These are phyloP conservation scores for Phaonia tiefii DNA, from an alignment of 2,888 invertebrate genomes.

Conservation along the genomic window DNA sequence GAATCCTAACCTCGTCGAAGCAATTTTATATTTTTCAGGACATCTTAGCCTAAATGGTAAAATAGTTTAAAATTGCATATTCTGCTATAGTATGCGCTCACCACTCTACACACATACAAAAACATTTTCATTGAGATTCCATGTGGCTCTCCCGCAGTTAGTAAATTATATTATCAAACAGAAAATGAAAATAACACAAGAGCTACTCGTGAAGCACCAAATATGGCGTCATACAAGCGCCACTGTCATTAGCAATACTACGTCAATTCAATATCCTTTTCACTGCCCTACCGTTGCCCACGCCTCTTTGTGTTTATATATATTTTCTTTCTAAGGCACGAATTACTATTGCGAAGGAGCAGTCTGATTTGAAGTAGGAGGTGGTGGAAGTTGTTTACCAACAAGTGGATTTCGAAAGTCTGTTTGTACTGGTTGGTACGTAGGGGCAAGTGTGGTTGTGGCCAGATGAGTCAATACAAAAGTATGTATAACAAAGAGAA, in stretches of 20 bases:
- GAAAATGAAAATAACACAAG: background rate
- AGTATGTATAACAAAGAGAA: constrained; percentile 62
- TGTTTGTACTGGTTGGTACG: background rate
- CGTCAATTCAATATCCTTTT: constrained; percentile 30
- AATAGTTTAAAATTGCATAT: no score
- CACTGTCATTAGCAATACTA: constrained; percentile 52
- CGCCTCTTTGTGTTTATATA: no score
- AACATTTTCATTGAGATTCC: constrained; percentile 60
- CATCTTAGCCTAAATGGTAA: no score
- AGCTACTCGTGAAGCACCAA: constrained; percentile 42
- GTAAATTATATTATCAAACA: constrained; percentile 53
- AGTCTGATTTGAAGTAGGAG: constrained; percentile 1
- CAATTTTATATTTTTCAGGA: no score
- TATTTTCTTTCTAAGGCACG: background rate
- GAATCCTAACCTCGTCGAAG: no score
- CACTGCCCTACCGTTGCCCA: background rate
- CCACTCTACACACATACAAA: constrained; percentile 20
- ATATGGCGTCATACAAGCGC: constrained; percentile 60
- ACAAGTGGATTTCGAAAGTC: constrained; percentile 41
- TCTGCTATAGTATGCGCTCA: no score
- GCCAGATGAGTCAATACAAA: constrained; percentile 36
- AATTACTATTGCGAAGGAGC: constrained; percentile 20
- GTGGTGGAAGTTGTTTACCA: constrained; percentile 40
- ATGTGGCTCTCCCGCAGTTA: constrained; percentile 56
- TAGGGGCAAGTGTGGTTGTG: background rate